Evolutionary conservation across 2,888 invertebrate genomes (phyloP).

Genomic region (Nomada fabriciana): DNA sequence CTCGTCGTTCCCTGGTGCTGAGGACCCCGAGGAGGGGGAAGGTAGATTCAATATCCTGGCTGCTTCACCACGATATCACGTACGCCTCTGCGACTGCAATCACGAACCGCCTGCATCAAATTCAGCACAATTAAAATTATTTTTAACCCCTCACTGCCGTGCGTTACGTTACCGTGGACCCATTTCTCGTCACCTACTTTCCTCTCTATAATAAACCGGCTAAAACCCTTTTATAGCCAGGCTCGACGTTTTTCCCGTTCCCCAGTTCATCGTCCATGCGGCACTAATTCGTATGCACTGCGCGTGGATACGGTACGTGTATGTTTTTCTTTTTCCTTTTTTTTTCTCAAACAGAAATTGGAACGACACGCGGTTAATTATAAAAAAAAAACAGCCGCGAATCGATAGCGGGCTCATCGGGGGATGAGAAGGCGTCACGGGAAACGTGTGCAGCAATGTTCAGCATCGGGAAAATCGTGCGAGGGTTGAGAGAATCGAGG

Average conservation of each 20-base stretch:
- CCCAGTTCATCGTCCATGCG: slow-evolving; percentile 50
- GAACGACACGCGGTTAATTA: slow-evolving; percentile 52
- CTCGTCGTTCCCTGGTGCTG: not conserved
- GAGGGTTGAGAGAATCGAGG: slow-evolving; percentile 46
- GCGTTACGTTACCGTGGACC: slow-evolving; percentile 4
- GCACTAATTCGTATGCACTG: slow-evolving; percentile 36
- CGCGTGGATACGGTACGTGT: not conserved
- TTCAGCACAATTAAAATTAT: slow-evolving; percentile 1
- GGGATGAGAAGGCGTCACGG: slow-evolving; percentile 21
- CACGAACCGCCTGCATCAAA: not conserved
- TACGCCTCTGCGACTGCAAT: not conserved
- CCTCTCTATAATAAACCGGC: slow-evolving; percentile 24
- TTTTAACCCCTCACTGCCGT: not conserved
- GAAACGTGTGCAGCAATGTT: slow-evolving; percentile 52
- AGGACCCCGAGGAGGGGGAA: no score
- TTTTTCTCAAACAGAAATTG: slow-evolving; percentile 32
- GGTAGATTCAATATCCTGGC: slow-evolving; percentile 5
- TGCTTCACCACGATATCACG: not conserved
- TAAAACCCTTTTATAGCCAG: slow-evolving; percentile 28
- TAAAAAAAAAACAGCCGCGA: slow-evolving; percentile 29
- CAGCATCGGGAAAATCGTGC: slow-evolving; percentile 34
- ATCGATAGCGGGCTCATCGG: slow-evolving; percentile 43
- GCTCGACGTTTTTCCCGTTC: slow-evolving; percentile 29
- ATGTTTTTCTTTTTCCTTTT: not conserved
- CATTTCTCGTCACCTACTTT: slow-evolving; percentile 18